Conservation (phyloP, 1,140 invertebrate species). For the Penaeus japonicus region DNA sequence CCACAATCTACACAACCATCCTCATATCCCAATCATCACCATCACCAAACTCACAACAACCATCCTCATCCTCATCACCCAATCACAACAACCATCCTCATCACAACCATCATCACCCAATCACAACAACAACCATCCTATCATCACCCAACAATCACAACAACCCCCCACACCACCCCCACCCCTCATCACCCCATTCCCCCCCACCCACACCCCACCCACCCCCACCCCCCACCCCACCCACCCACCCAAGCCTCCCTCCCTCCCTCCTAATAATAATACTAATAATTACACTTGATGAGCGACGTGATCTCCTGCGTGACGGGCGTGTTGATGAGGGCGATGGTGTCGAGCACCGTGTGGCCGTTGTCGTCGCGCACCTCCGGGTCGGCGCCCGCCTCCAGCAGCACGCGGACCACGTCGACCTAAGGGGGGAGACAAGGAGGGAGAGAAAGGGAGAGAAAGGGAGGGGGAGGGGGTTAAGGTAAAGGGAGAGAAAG, state of each 20-base stretch:
- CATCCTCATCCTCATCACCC: too few relatives aligned
- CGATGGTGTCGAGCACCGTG: constrained; percentile 87
- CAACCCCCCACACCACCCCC: neutral
- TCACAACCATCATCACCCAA: too few relatives aligned
- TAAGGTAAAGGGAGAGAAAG: neutral
- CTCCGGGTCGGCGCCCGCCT: constrained; percentile 82
- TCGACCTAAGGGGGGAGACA: constrained; percentile 67
- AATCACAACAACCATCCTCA: too few relatives aligned
- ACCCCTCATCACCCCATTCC: neutral
- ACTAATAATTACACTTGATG: constrained; percentile 77
- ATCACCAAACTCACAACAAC: too few relatives aligned
- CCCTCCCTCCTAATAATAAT: neutral
- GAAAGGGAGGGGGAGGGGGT: neutral
- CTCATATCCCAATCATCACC: too few relatives aligned
- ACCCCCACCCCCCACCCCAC: neutral
- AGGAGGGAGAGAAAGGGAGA: neutral
- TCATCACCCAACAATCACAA: too few relatives aligned
- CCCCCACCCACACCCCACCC: neutral
- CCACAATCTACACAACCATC: too few relatives aligned
- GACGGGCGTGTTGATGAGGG: constrained; percentile 87
- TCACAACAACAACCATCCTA: too few relatives aligned
- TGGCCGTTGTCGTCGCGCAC: constrained; percentile 79
- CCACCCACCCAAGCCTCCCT: neutral
- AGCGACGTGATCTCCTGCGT: constrained; percentile 83
- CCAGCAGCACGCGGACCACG: constrained; percentile 83